These are phyloP conservation scores for Scaptomyza parva DNA, from an alignment of 2,888 invertebrate genomes.

Conservation along the genomic window DNA sequence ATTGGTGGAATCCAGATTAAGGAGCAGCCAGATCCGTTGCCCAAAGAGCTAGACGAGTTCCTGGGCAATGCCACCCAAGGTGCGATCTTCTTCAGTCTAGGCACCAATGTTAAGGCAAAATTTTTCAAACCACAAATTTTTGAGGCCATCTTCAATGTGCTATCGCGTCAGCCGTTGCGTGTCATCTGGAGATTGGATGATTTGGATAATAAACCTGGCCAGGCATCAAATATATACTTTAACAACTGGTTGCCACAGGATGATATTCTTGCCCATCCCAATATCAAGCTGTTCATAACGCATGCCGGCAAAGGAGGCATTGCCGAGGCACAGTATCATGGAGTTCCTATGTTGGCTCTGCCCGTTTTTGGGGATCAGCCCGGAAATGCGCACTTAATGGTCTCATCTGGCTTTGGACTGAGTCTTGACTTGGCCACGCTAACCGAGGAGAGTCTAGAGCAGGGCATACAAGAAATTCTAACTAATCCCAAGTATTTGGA, in stretches of 20 bases:
- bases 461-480: constrained; percentile 64
- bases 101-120: constrained; percentile 81
- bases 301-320: constrained; percentile 88
- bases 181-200: constrained; percentile 89
- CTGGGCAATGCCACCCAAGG: constrained; percentile 80
- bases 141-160: constrained; percentile 86
- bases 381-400: constrained; percentile 58
- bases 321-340: constrained; percentile 87
- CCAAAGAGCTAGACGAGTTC: constrained; percentile 69
- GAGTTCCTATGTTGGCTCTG: constrained; percentile 85
- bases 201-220: constrained; percentile 85
- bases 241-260: constrained; percentile 89
- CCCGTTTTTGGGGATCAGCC: constrained; percentile 76
- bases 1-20: constrained; percentile 83
- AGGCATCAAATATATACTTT: constrained; percentile 87
- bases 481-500: constrained; percentile 55
- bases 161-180: constrained; percentile 86
- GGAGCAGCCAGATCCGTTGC: constrained; percentile 76
- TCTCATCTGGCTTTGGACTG: constrained; percentile 59
- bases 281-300: constrained; percentile 87
- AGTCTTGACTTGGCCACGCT: constrained; percentile 45
- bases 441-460: constrained; percentile 43
- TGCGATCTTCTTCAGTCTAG: constrained; percentile 84
- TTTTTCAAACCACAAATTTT: constrained; percentile 85
- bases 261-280: constrained; percentile 87